Percentiles rank a stretch among this genome's conserved stretches.
Conservation (phyloP, 2,888 invertebrate genomes). For the Eupithecia abbreviata region DNA sequence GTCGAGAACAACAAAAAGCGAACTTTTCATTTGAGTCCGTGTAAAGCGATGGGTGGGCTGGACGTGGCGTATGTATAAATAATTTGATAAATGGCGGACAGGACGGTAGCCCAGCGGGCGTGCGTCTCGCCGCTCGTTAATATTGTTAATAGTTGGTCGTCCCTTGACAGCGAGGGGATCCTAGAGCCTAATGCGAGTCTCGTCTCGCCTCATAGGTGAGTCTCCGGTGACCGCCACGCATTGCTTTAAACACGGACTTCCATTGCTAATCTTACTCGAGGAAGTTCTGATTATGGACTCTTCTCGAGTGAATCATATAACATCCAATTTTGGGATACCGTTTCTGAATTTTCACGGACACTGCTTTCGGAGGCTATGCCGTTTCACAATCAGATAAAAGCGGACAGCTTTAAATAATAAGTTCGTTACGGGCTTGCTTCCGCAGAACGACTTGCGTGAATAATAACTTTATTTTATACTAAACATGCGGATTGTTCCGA, state of each 20-base stretch:
- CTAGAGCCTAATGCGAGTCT: constrained; percentile 32
- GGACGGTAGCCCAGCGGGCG: constrained; percentile 71
- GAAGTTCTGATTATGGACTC: constrained; percentile 30
- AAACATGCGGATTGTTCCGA: constrained; percentile 24
- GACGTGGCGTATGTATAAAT: constrained; percentile 62
- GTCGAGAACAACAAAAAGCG: constrained; percentile 40
- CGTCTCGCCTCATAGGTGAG: constrained; percentile 31
- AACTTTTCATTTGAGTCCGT: constrained; percentile 49
- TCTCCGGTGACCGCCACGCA: constrained; percentile 22
- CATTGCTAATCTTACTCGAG: constrained; percentile 22
- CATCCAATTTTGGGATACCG: background rate
- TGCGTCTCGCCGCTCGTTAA: constrained; percentile 58
- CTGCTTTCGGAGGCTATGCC: constrained; percentile 14
- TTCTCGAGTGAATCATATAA: background rate
- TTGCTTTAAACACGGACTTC: constrained; percentile 32
- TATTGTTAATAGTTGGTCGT: constrained; percentile 62
- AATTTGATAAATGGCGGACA: constrained; percentile 72
- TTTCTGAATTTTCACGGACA: constrained; percentile 2
- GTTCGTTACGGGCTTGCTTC: constrained; percentile 29
- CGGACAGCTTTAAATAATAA: constrained; percentile 25
- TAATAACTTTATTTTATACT: constrained; percentile 32
- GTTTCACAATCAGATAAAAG: constrained; percentile 28
- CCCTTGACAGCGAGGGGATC: constrained; percentile 47
- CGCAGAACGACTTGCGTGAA: constrained; percentile 27
- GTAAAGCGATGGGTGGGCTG: constrained; percentile 62